These are phyloP conservation scores for Nephrotoma guestfalica DNA, from an alignment of 2,888 invertebrate species.

Conservation along the genomic window DNA sequence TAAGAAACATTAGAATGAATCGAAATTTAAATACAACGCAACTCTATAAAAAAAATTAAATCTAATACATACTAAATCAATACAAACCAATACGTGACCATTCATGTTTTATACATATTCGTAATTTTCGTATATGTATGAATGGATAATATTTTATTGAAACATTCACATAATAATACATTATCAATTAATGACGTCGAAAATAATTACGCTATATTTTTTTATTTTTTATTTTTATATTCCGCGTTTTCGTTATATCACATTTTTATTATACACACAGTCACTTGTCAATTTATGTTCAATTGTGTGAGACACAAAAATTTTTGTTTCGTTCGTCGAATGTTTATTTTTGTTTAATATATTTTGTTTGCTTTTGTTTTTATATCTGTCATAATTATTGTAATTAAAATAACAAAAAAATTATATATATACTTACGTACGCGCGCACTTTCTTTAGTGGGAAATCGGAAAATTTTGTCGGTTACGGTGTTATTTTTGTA, in stretches of 20 bases:
- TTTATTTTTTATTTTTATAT: background rate
- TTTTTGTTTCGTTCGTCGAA: background rate
- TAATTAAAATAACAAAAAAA: background rate
- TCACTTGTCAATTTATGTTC: background rate
- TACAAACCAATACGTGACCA: too few relatives aligned
- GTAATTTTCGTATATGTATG: background rate
- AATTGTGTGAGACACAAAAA: conserved; percentile 2
- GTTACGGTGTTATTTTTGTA: background rate
- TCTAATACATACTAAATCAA: background rate
- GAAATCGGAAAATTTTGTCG: background rate
- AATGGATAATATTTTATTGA: background rate
- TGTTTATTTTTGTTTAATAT: background rate
- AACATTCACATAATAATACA: background rate
- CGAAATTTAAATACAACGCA: background rate
- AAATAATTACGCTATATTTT: background rate
- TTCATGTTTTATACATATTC: too few relatives aligned
- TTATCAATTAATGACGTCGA: background rate
- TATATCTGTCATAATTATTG: background rate
- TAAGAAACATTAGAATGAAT: background rate
- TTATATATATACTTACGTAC: background rate
- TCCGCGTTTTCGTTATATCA: background rate
- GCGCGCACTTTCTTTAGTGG: background rate
- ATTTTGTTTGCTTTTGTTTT: background rate
- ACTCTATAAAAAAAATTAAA: background rate
- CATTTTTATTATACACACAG: background rate